These are phyloP conservation scores for Miniopterus natalensis DNA, from an alignment of 2,113 vertebrate species.

Conservation along the genomic window DNA sequence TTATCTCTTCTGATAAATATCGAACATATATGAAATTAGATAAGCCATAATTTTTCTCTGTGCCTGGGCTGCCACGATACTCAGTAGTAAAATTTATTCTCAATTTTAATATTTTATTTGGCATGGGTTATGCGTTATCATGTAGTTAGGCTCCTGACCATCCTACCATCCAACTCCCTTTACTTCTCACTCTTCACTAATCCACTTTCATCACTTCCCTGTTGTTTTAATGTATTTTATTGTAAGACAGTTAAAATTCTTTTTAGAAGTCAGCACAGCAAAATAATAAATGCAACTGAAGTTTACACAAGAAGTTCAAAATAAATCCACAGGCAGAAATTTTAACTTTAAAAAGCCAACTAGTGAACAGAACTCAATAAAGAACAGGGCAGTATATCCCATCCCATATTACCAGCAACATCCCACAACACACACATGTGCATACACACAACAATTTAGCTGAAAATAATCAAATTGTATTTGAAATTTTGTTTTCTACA, in stretches of 20 bases:
- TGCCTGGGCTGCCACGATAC: background rate
- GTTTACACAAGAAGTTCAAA: background rate
- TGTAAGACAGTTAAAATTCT: conserved; percentile 23
- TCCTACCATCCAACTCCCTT: background rate
- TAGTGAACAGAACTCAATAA: background rate
- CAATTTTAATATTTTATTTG: background rate
- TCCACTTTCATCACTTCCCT: background rate
- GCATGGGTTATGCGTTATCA: background rate
- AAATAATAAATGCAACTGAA: conserved; percentile 27
- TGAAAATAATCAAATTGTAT: conserved; percentile 37
- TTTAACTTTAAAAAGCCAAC: background rate
- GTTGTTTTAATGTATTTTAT: background rate
- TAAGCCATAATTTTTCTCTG: background rate
- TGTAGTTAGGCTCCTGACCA: background rate
- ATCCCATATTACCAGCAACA: background rate
- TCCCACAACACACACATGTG: background rate
- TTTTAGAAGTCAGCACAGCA: background rate
- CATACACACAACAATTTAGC: background rate
- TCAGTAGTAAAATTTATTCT: background rate
- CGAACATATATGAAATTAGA: background rate
- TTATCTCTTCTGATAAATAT: background rate
- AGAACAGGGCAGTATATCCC: background rate
- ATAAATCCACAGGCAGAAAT: conserved; percentile 8
- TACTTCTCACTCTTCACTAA: background rate
- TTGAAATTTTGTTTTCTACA: background rate